phyloP scores from a whole-genome alignment of 2,888 invertebrate genomes.

The Gari tellinella region DNA sequence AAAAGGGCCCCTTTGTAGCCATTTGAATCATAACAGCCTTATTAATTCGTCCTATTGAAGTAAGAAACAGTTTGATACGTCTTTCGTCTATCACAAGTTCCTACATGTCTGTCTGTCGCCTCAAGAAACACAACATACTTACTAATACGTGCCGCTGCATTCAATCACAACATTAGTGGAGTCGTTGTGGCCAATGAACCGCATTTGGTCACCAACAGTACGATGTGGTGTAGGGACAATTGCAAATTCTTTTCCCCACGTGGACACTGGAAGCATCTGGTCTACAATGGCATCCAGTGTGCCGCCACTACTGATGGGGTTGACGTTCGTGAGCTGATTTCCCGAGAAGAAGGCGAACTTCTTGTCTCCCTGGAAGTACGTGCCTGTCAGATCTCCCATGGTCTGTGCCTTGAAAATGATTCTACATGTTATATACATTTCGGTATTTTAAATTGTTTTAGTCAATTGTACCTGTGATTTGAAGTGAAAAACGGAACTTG shows the following conservation, averaged over 20 bases:
- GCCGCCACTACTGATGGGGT: slow-evolving; percentile 49
- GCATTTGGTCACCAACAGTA: slow-evolving; percentile 69
- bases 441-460: no score
- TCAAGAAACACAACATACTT: no score
- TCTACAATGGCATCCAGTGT: slow-evolving; percentile 71
- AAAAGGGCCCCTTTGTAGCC: no score
- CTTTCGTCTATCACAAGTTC: no score
- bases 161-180: slow-evolving; percentile 39
- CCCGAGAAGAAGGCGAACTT: slow-evolving; percentile 74
- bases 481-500: no score
- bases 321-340: slow-evolving; percentile 63
- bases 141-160: slow-evolving; percentile 25
- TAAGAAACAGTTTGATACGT: no score
- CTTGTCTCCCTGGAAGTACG: slow-evolving; percentile 63
- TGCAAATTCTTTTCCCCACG: slow-evolving; percentile 75
- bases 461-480: no score
- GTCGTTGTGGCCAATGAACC: slow-evolving; percentile 62
- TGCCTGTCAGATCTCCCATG: slow-evolving; percentile 73
- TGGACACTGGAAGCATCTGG: slow-evolving; percentile 70
- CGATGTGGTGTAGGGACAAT: slow-evolving; percentile 72
- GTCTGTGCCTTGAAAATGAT: slow-evolving; percentile 20
- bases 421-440: no score
- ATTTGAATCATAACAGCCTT: no score
- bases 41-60: no score
- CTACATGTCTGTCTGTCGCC: no score